Conservation (phyloP, 2,797 vertebrate species). For the Leucoraja ocellata region DNA sequence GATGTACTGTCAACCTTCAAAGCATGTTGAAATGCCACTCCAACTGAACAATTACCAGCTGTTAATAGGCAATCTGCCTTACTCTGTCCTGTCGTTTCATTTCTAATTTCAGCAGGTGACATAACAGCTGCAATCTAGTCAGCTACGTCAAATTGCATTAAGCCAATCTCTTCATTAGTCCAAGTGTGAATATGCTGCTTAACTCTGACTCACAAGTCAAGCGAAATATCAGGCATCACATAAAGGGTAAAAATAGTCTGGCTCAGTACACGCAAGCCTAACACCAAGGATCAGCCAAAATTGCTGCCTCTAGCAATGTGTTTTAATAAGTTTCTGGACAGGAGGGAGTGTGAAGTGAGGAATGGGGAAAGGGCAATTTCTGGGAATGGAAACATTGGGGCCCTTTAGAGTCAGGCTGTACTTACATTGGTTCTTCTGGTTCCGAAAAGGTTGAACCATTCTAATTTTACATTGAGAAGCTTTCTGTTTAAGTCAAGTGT, state of each 20-base stretch:
- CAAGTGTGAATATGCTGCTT: not conserved
- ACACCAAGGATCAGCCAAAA: not conserved
- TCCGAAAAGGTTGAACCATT: not conserved
- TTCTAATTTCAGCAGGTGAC: conserved; percentile 3
- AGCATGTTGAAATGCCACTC: not conserved
- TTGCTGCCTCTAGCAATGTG: not conserved
- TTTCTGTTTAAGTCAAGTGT: no score
- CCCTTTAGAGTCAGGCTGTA: no score
- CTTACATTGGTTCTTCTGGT: not conserved
- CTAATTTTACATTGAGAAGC: not conserved
- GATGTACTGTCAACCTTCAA: not conserved
- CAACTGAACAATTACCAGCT: not conserved
- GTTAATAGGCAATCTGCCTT: not conserved
- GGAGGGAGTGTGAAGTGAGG: no score
- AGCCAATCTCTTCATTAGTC: not conserved
- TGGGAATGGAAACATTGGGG: not conserved
- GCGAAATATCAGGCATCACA: not conserved
- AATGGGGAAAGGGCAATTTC: not conserved
- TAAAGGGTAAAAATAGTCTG: not conserved
- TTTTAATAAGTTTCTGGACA: not conserved
- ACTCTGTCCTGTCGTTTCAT: not conserved
- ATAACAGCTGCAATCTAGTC: not conserved
- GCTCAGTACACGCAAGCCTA: no score
- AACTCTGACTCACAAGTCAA: not conserved
- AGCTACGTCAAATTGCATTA: conserved; percentile 16